A percentile compares a stretch with the other conserved stretches of the same genome.
Conservation (phyloP, 53 echinoderm and acorn worm species). For the Paracentrotus lividus region DNA sequence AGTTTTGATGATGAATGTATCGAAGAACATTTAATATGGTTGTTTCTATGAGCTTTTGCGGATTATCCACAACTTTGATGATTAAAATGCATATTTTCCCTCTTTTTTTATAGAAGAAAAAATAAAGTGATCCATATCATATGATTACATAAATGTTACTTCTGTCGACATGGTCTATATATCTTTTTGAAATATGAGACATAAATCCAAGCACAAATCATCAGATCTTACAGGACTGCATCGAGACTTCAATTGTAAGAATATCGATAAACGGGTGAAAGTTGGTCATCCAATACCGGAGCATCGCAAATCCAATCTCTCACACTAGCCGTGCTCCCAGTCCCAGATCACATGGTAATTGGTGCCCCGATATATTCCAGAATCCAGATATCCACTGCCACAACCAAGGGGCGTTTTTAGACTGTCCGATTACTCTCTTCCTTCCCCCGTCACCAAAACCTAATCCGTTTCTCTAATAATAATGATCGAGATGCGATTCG, state of each 20-base stretch:
- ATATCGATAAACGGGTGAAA: conserved; percentile 7
- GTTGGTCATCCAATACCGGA: neutral
- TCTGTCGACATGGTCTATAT: too few relatives aligned
- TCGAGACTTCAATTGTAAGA: neutral
- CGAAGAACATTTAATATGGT: too few relatives aligned
- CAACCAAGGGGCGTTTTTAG: neutral
- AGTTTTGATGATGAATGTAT: neutral
- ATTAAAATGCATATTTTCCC: too few relatives aligned
- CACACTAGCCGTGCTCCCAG: neutral
- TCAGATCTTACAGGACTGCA: neutral
- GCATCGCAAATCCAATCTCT: too few relatives aligned
- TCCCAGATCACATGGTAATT: neutral
- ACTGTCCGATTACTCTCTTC: neutral
- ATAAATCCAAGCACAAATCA: neutral
- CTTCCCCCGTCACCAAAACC: neutral
- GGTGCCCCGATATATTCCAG: neutral
- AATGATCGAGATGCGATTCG: neutral
- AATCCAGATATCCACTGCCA: neutral
- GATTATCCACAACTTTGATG: too few relatives aligned
- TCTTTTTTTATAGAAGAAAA: too few relatives aligned
- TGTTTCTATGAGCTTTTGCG: too few relatives aligned
- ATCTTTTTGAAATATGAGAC: too few relatives aligned
- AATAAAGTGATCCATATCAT: too few relatives aligned
- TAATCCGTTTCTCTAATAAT: conserved; percentile 33
- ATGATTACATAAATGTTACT: too few relatives aligned